Conservation (phyloP, 92 coral and sea anemone species). For the Virgularia gustaviana region DNA sequence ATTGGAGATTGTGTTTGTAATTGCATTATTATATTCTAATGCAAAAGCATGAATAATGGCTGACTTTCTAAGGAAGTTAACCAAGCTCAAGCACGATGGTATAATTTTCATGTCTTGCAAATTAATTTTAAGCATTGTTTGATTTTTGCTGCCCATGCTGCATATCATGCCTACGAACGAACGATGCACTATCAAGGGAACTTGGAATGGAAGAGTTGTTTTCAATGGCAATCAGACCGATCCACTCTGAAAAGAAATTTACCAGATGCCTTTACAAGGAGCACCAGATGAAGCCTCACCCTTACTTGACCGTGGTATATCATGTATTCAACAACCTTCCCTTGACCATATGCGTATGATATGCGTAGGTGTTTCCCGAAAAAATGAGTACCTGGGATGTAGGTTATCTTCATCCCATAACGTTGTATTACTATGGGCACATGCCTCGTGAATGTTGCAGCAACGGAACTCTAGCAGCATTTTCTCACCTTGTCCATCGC, state of each 20-base stretch:
- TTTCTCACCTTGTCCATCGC: not conserved
- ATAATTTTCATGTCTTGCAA: not conserved
- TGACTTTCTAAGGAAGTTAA: not conserved
- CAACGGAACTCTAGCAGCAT: not conserved
- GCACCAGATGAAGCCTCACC: slow-evolving; percentile 8
- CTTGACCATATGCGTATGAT: slow-evolving; percentile 10
- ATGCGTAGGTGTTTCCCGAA: not conserved
- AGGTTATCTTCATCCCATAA: slow-evolving; percentile 10
- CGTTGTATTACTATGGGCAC: slow-evolving; percentile 3
- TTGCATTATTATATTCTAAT: slow-evolving; percentile 3
- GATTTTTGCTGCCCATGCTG: slow-evolving; percentile 9
- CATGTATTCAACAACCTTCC: not conserved
- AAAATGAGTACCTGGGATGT: not conserved
- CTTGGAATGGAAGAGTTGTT: slow-evolving; percentile 33
- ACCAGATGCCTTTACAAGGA: not conserved
- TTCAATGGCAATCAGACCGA: not conserved
- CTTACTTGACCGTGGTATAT: not conserved
- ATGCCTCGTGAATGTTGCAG: slow-evolving; percentile 6
- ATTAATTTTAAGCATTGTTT: not conserved
- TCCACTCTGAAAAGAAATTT: slow-evolving; percentile 14
- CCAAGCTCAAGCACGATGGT: not conserved
- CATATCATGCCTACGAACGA: slow-evolving; percentile 13
- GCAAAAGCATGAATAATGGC: not conserved
- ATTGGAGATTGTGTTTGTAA: not conserved
- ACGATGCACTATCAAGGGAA: slow-evolving; percentile 3